phyloP scores from a whole-genome alignment of 2,888 invertebrate genomes.

The Iphiclides podalirius region DNA sequence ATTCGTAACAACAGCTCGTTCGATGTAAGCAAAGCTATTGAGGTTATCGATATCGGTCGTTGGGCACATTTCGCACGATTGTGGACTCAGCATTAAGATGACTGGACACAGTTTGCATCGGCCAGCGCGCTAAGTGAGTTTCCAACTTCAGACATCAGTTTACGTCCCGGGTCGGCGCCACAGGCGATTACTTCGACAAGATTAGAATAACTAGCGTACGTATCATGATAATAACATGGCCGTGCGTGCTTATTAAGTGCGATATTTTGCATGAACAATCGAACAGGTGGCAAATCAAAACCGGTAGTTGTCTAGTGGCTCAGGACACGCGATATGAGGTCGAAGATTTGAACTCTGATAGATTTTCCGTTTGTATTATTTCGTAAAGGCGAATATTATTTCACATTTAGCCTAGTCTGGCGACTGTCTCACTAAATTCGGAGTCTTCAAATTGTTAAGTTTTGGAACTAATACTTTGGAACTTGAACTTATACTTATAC shows the following conservation, averaged over 20 bases:
- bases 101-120: slow-evolving; percentile 13
- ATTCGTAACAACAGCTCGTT: slow-evolving; percentile 6
- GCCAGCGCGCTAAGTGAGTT: slow-evolving; percentile 39
- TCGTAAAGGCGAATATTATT: too few species aligned
- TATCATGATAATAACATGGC: slow-evolving; percentile 23
- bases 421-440: too few species aligned
- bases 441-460: too few species aligned
- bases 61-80: slow-evolving; percentile 12
- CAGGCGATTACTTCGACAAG: slow-evolving; percentile 29
- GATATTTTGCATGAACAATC: slow-evolving; percentile 10
- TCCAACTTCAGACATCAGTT: slow-evolving; percentile 34
- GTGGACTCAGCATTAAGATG: slow-evolving; percentile 6
- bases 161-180: slow-evolving; percentile 29
- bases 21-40: slow-evolving; percentile 13
- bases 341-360: too few species aligned
- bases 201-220: slow-evolving; percentile 29
- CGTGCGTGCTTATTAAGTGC: slow-evolving; percentile 24
- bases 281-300: too few species aligned
- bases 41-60: slow-evolving; percentile 14
- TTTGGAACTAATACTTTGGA: too few species aligned
- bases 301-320: too few species aligned
- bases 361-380: too few species aligned
- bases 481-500: too few species aligned
- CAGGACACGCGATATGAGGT: too few species aligned
- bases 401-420: too few species aligned